Base-by-base conservation (phyloP, 1,140 invertebrate species). In the Bicyclus anynana region DNA sequence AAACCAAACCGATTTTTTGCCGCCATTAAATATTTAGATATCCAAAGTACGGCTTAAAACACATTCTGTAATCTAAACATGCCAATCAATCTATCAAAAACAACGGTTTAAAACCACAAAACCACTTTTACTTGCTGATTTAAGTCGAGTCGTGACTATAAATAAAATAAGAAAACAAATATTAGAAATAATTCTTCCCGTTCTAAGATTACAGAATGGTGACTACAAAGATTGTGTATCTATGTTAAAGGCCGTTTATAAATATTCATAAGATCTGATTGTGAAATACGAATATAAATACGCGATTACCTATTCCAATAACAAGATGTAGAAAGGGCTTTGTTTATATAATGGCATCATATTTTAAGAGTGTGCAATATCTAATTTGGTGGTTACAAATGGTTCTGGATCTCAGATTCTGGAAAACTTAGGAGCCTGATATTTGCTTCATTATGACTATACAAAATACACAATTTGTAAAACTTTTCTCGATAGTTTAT, bases 251-350 rank as follows among this genome's bases (percentile, higher is more conserved):
- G 51, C n/a, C 23, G 12, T 29, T 35, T 56, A 60, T 68, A 62
- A 68, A 62, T 68, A 65, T 68, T 55, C 62, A 68, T 65, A 49
- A 62, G 44, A 35, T 21, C 44, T 54, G 54, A 68, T 68, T 69
- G 62, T 65, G 62, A 57, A 65, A 65, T 65, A 58, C 47, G 44
- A 65, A 62, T 57, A 62, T 62, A 40, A 52, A 59, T 33, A 35
- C 33, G 46, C 35, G 35, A 46, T 48, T 56, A 27, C 14, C 7
- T 48, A 29, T 48, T 49, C 44, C 14, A 20, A 21, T 44, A 44
- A 44, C 42, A 44, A 44, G 42, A 21, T 20, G 20, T 20, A 12
- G 42, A 23, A 44, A 44, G 42, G 7, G 17, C 42, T 44, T 40
- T 40, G 37, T 40, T 40, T 40, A 18, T 40, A 10, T 40, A 40